Conservation (phyloP, 2,888 invertebrate genomes). For the Maniola hyperantus region DNA sequence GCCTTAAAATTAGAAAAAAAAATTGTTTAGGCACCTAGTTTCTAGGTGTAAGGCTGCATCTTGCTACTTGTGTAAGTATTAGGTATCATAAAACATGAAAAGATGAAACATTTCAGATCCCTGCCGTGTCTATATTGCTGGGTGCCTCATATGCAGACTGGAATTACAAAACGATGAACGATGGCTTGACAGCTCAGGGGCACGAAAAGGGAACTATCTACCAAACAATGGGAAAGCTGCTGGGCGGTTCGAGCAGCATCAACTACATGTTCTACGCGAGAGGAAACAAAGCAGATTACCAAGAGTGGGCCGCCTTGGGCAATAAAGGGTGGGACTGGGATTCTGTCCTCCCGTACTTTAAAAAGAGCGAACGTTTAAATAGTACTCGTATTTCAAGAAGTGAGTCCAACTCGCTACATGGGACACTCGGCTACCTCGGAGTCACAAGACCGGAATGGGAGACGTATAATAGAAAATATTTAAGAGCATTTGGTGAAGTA, state of each 20-base stretch:
- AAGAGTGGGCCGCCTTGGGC: slow-evolving; percentile 86
- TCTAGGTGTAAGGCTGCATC: background rate
- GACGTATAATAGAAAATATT: slow-evolving; percentile 56
- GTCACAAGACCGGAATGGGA: slow-evolving; percentile 55
- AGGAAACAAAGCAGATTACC: slow-evolving; percentile 85
- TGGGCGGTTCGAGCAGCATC: slow-evolving; percentile 85
- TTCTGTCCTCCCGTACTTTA: slow-evolving; percentile 54
- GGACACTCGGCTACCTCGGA: slow-evolving; percentile 48
- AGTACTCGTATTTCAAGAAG: slow-evolving; percentile 41
- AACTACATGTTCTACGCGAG: slow-evolving; percentile 86
- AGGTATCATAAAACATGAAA: background rate
- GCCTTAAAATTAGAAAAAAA: background rate
- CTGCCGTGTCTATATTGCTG: slow-evolving; percentile 52
- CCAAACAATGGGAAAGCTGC: slow-evolving; percentile 84
- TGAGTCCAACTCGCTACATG: slow-evolving; percentile 56
- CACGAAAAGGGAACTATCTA: slow-evolving; percentile 45
- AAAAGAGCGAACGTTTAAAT: slow-evolving; percentile 52
- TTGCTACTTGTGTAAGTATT: background rate
- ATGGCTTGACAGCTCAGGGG: slow-evolving; percentile 50
- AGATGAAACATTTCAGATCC: slow-evolving; percentile 49
- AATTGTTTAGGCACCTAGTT: no score
- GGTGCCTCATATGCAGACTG: slow-evolving; percentile 52
- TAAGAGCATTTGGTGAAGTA: slow-evolving; percentile 52
- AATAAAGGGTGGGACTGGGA: slow-evolving; percentile 70
- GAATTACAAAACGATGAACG: slow-evolving; percentile 53